Percentiles rank a stretch among this genome's conserved stretches.
Evolutionary conservation across 2,797 vertebrate species (phyloP).

Genomic region (Anabas testudineus): DNA sequence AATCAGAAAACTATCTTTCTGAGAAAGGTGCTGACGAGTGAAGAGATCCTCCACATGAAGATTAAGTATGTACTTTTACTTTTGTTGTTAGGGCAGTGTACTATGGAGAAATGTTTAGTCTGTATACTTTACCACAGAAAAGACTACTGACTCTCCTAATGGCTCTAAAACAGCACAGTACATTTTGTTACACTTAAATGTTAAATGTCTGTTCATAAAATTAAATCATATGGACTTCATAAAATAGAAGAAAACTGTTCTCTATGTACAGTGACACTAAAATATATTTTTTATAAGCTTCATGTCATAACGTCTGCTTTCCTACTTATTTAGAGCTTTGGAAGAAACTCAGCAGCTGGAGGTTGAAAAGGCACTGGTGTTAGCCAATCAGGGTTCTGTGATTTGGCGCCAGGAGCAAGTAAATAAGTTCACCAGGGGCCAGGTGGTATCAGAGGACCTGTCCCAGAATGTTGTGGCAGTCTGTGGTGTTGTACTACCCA

Average conservation of each 20-base stretch:
- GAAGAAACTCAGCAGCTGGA: slow-evolving; percentile 91
- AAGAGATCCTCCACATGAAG: slow-evolving; percentile 94
- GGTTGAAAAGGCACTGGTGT: slow-evolving; percentile 89
- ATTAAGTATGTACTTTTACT: slow-evolving; percentile 87
- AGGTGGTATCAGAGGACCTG: slow-evolving; percentile 90
- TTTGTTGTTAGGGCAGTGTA: neutral
- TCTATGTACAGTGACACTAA: neutral
- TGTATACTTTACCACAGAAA: neutral
- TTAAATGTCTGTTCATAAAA: neutral
- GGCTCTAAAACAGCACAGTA: neutral
- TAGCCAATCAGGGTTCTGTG: slow-evolving; percentile 88
- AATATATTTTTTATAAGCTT: neutral
- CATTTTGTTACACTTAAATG: neutral
- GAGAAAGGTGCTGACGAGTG: slow-evolving; percentile 91
- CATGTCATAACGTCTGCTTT: neutral
- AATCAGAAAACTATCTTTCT: slow-evolving; percentile 95
- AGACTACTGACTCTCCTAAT: neutral
- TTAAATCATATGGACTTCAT: neutral
- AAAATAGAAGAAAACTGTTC: neutral
- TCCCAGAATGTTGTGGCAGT: slow-evolving; percentile 89
- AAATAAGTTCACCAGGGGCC: slow-evolving; percentile 84
- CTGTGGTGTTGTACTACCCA: slow-evolving; percentile 92
- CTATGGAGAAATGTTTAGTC: neutral
- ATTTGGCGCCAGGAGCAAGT: slow-evolving; percentile 89
- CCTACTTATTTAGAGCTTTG: slow-evolving; percentile 81